Conservation (phyloP, 2,113 vertebrate genomes). For the Takifugu flavidus region DNA sequence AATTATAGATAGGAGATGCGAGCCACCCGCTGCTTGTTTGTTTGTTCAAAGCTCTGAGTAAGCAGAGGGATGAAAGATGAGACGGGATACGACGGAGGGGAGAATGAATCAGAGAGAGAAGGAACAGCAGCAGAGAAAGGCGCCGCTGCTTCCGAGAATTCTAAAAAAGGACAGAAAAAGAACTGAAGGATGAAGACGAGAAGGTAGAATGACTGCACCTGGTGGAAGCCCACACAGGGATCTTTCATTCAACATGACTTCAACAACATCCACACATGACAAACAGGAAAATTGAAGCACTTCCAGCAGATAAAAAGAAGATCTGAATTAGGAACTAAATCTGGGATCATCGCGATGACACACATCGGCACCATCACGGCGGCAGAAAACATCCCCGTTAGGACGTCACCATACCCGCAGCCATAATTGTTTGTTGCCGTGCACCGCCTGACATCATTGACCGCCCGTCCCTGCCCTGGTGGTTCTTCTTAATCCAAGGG, state of each 20-base stretch:
- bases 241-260: too few species aligned
- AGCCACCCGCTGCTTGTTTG: constrained; percentile 65
- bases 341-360: background rate
- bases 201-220: background rate
- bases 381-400: constrained; percentile 22
- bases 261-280: too few species aligned
- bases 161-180: background rate
- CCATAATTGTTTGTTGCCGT: constrained; percentile 44
- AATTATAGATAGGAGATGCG: constrained; percentile 61
- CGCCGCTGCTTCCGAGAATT: too few species aligned
- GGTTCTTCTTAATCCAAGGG: constrained; percentile 51
- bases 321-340: background rate
- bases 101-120: background rate
- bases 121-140: background rate
- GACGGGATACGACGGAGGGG: background rate
- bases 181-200: background rate
- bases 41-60: constrained; percentile 55
- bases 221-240: background rate
- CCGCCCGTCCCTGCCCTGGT: constrained; percentile 33
- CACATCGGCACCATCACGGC: constrained; percentile 2
- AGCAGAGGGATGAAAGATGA: constrained; percentile 37
- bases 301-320: background rate
- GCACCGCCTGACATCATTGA: constrained; percentile 58
- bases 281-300: too few species aligned
- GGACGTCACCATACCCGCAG: constrained; percentile 18